Base-by-base conservation (phyloP, 2,113 vertebrate species). In the Lamprologus lemairii region DNA sequence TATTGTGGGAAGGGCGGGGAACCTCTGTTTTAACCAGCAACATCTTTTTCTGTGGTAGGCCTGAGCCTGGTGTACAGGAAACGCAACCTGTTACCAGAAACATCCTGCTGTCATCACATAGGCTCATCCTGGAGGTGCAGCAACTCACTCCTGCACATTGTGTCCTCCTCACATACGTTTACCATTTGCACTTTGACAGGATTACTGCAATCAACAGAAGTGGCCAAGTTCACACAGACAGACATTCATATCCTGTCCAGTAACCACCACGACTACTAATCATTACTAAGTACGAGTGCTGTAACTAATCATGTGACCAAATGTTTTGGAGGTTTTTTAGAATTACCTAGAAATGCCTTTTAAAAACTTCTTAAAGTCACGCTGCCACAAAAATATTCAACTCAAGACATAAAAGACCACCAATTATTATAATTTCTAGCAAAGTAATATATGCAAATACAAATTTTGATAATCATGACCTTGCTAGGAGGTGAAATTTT, bases 11-110 rank as follows among this genome's bases (percentile, higher is more conserved):
- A 63, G 80, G 86, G 78, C 1, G 11, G 63, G 7, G 47, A 49
- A 65, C 16, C 19, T 21, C 31, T 12, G 26, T 31, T 82, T 80
- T 80, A 68, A 78, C 82, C 63, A 35, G 68, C 21, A 82, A 5
- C n/a, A 84, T 33, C 81, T 51, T 83, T n/a, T 40, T 87, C 45
- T 45, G 31, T 6, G 19, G 31, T 37, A 19, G 42, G 57, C 78
- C 79, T 7, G 28, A 21, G 86, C 65, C 79, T 81, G 80, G 42
- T 83, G 68, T 51, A 65, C 83, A 92, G 91, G 90, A 93, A 90
- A 91, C 42, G 9, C 75, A 88, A 89, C 85, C 86, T 88, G 85
- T 84, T 88, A 85, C 68, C 26, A 80, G 65, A 40, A 80, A 90
- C 80, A 87, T 87, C 86, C 82, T 75, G 84, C 84, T 53, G 73